These are phyloP conservation scores for Volucella bombylans DNA, from an alignment of 2,888 invertebrate species.

Conservation along the genomic window DNA sequence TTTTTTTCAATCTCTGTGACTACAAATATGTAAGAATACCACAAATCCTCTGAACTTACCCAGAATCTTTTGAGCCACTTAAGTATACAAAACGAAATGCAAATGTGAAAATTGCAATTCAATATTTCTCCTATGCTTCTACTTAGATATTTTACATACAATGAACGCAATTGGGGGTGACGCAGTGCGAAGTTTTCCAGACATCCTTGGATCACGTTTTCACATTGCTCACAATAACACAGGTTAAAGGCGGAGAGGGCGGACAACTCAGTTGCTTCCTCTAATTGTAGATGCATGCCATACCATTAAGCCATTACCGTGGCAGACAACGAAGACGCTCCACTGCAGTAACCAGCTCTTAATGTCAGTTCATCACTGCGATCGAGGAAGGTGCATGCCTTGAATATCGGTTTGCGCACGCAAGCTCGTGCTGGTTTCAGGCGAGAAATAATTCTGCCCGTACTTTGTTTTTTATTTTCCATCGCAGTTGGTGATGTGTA, in stretches of 20 bases:
- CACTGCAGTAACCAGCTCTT: conserved; percentile 62
- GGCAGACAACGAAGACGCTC: conserved; percentile 56
- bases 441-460: conserved; percentile 75
- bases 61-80: conserved; percentile 36
- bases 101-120: conserved; percentile 26
- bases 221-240: conserved; percentile 19
- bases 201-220: conserved; percentile 40
- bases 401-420: conserved; percentile 74
- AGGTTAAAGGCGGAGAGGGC: conserved; percentile 65
- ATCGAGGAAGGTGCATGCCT: conserved; percentile 60
- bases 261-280: conserved; percentile 72
- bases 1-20: neutral
- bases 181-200: conserved; percentile 49
- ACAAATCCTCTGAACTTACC: conserved; percentile 11
- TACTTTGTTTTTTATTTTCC: conserved; percentile 42
- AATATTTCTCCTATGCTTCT: conserved; percentile 30
- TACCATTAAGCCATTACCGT: conserved; percentile 73
- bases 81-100: neutral
- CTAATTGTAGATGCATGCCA: conserved; percentile 72
- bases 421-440: conserved; percentile 77
- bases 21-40: conserved; percentile 1
- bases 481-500: conserved; percentile 39
- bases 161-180: conserved; percentile 62
- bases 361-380: conserved; percentile 66
- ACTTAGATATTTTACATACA: conserved; percentile 9